phyloP scores from a whole-genome alignment of 2,888 invertebrate genomes.

The Scrobipalpa atriplicella region DNA sequence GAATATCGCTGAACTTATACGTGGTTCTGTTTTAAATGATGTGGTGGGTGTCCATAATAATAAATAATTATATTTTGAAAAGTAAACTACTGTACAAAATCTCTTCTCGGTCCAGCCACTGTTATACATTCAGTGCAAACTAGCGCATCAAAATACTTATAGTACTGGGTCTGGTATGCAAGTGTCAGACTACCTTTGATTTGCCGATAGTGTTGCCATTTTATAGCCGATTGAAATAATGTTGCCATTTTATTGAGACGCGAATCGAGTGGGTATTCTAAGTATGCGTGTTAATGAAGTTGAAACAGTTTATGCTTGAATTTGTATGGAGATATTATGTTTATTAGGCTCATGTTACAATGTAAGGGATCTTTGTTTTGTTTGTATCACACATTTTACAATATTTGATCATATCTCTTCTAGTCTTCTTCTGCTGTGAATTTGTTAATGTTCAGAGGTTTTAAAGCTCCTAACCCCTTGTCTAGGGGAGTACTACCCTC shows the following conservation, averaged over 20 bases:
- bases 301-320: constrained; percentile 4
- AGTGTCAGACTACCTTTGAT: constrained; percentile 14
- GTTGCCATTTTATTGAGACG: constrained; percentile 3
- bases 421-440: neutral
- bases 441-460: neutral
- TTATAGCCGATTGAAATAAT: neutral
- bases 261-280: neutral
- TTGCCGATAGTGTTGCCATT: neutral
- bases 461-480: neutral
- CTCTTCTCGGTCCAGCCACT: neutral
- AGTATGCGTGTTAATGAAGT: constrained; percentile 10
- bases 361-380: neutral
- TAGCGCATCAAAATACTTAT: constrained; percentile 15
- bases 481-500: too few species aligned
- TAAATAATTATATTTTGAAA: neutral
- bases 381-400: neutral
- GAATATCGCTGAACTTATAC: neutral
- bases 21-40: neutral
- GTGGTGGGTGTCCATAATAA: neutral
- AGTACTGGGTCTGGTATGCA: constrained; percentile 15
- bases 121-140: constrained; percentile 14
- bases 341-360: neutral
- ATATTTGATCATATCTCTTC: neutral
- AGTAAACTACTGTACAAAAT: neutral
- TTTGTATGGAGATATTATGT: neutral